These are phyloP conservation scores for Mormyrus hasselquistii DNA, from an alignment of 2,797 vertebrate genomes.

Conservation along the genomic window DNA sequence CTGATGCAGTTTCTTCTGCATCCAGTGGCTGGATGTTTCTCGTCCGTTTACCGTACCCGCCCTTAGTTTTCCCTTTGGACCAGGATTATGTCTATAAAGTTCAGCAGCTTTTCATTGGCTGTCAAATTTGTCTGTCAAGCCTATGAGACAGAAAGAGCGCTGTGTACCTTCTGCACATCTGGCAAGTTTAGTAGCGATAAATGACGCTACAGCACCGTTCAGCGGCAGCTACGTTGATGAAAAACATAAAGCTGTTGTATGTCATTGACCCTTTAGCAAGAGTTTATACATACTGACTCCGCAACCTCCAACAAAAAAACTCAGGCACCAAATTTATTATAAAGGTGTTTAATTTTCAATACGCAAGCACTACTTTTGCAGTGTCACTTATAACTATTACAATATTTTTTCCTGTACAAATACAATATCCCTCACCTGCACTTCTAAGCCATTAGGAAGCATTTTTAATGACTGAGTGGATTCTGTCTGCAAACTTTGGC, in stretches of 20 bases:
- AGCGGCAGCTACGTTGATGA: neutral
- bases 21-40: neutral
- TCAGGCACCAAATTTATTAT: conserved; percentile 15
- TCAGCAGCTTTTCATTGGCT: conserved; percentile 12
- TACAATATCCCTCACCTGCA: neutral
- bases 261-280: neutral
- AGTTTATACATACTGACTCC: neutral
- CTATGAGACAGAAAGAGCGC: neutral
- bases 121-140: conserved; percentile 5
- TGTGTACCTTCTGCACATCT: neutral
- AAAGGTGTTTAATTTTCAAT: conserved; percentile 58
- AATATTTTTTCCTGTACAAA: conserved; percentile 11
- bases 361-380: conserved; percentile 45
- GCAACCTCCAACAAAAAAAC: neutral
- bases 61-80: neutral
- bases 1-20: conserved; percentile 16
- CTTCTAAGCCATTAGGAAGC: neutral
- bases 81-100: neutral
- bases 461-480: neutral
- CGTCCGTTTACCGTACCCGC: neutral
- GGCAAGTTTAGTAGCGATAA: neutral
- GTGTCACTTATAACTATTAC: conserved; percentile 19
- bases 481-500: neutral
- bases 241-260: neutral
- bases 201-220: neutral